Conservation (phyloP, 2,113 vertebrate genomes). For the Petrocephalus zakoni region DNA sequence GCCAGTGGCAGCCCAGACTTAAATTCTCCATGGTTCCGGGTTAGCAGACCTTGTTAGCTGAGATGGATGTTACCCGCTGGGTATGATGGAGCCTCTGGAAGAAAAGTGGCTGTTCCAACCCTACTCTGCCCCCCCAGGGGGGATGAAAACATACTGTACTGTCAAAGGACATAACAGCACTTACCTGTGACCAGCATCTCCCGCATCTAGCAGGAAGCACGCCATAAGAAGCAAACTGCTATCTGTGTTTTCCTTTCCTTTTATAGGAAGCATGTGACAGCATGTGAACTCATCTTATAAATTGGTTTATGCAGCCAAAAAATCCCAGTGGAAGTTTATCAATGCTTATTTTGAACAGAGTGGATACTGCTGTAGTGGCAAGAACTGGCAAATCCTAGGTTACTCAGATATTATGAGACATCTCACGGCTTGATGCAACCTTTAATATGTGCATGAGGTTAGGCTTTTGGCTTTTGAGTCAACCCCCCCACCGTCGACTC, state of each 20-base stretch:
- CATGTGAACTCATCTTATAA: neutral
- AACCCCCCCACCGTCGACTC: neutral
- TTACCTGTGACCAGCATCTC: constrained; percentile 83
- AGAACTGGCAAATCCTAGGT: neutral
- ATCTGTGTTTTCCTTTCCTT: neutral
- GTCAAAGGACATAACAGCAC: constrained; percentile 77
- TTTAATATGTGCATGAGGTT: neutral
- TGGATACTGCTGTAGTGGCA: neutral
- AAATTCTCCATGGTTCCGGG: constrained; percentile 29
- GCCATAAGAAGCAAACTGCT: neutral
- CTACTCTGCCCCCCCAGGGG: constrained; percentile 59
- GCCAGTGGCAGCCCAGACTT: neutral
- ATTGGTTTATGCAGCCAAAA: neutral
- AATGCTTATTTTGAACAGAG: neutral
- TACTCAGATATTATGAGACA: neutral
- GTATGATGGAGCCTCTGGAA: constrained; percentile 64
- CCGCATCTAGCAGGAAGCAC: constrained; percentile 77
- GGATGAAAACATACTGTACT: constrained; percentile 76
- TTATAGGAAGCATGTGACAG: neutral
- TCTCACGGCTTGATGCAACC: neutral
- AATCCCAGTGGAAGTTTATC: neutral
- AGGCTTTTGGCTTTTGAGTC: neutral
- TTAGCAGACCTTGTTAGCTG: constrained; percentile 45
- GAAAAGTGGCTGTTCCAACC: constrained; percentile 60
- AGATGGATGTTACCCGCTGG: constrained; percentile 41